Evolutionary conservation across 2,888 invertebrate species (phyloP).

Genomic region (Nomada hirtipes): DNA sequence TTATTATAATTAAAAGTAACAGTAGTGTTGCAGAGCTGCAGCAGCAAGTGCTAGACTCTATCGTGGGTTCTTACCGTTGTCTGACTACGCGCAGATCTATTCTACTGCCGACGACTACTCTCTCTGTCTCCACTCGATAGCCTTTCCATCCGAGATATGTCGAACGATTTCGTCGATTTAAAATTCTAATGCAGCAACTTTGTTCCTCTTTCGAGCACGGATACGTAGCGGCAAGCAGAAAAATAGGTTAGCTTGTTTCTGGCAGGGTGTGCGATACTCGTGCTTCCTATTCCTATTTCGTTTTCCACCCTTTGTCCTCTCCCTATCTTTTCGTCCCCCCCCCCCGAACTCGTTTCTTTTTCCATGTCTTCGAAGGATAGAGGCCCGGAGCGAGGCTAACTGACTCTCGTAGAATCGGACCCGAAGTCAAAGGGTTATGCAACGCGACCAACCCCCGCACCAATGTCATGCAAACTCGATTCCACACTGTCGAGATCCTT

Average conservation of each 20-base stretch:
- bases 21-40: constrained; percentile 3
- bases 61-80: neutral
- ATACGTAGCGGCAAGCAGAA: constrained; percentile 64
- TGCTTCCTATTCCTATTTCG: constrained; percentile 18
- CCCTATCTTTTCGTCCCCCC: neutral
- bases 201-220: constrained; percentile 49
- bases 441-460: constrained; percentile 65
- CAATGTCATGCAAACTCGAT: constrained; percentile 80
- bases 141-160: constrained; percentile 4
- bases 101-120: constrained; percentile 22
- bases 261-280: constrained; percentile 2
- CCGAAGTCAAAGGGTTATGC: constrained; percentile 75
- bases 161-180: constrained; percentile 75
- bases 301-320: constrained; percentile 17
- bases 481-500: constrained; percentile 57
- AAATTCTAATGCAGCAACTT: constrained; percentile 78
- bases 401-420: constrained; percentile 62
- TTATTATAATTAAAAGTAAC: constrained; percentile 22
- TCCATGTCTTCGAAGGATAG: constrained; percentile 6
- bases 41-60: neutral
- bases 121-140: neutral
- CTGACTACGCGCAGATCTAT: constrained; percentile 20
- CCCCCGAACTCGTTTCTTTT: neutral
- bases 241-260: constrained; percentile 66
- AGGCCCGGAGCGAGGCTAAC: constrained; percentile 42